Evolutionary conservation across 2,888 invertebrate genomes (phyloP).

Genomic region (Archips xylosteana): DNA sequence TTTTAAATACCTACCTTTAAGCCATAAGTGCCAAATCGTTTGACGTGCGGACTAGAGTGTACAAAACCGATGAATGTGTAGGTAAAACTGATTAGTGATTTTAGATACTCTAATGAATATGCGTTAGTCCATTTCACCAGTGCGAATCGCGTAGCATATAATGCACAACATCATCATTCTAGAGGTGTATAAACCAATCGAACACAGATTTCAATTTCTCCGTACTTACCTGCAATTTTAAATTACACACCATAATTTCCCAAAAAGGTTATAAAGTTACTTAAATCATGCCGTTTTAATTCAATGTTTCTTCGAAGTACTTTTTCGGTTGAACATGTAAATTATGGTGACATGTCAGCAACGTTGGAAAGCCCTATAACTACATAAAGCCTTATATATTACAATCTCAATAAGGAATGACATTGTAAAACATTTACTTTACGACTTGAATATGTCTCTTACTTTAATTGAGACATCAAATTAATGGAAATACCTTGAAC

Average conservation of each 20-base stretch:
- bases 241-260: constrained; percentile 2
- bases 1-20: too few relatives aligned
- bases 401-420: constrained; percentile 17
- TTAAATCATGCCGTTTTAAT: constrained; percentile 28
- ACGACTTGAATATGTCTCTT: constrained; percentile 5
- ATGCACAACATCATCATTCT: neutral
- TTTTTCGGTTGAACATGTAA: constrained; percentile 15
- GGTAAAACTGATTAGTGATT: too few relatives aligned
- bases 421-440: constrained; percentile 20
- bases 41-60: too few relatives aligned
- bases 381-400: constrained; percentile 28
- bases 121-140: too few relatives aligned
- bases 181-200: neutral
- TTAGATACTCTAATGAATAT: too few relatives aligned
- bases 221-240: neutral
- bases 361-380: constrained; percentile 22
- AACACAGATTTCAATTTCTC: neutral
- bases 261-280: constrained; percentile 12
- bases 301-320: constrained; percentile 13
- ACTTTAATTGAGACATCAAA: constrained; percentile 30
- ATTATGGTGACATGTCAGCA: constrained; percentile 23
- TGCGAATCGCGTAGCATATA: too few relatives aligned
- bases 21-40: too few relatives aligned
- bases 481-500: neutral
- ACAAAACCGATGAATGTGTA: too few relatives aligned